A percentile compares a stretch with the other conserved stretches of the same genome.
Conservation (phyloP, 2,888 invertebrate species). For the Malthinus seriepunctatus region DNA sequence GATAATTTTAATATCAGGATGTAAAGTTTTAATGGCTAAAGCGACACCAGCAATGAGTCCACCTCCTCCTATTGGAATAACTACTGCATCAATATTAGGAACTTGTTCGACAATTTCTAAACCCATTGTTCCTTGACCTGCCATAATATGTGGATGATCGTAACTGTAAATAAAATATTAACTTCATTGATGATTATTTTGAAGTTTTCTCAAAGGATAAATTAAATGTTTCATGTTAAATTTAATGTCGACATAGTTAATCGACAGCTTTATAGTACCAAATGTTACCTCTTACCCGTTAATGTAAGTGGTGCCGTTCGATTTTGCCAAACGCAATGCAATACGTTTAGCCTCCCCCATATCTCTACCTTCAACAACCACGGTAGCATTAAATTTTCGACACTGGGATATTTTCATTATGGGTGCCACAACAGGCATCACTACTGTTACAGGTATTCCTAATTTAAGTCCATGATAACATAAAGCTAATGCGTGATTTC, state of each 20-base stretch:
- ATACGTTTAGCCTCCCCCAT: slow-evolving; percentile 83
- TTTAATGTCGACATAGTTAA: too few relatives aligned
- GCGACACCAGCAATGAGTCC: slow-evolving; percentile 91
- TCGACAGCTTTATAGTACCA: too few relatives aligned
- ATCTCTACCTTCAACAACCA: slow-evolving; percentile 79
- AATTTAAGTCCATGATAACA: slow-evolving; percentile 70
- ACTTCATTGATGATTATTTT: neutral
- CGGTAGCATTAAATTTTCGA: slow-evolving; percentile 79
- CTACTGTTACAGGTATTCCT: slow-evolving; percentile 71
- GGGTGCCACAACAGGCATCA: slow-evolving; percentile 95
- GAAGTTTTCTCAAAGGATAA: neutral
- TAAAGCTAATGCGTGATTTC: slow-evolving; percentile 88
- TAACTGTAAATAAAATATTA: slow-evolving; percentile 62
- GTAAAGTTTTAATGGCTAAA: slow-evolving; percentile 83
- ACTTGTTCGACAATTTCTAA: slow-evolving; percentile 92
- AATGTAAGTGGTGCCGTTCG: slow-evolving; percentile 76
- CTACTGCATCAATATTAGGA: slow-evolving; percentile 81
- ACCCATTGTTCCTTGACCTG: slow-evolving; percentile 93
- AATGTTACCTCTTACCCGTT: slow-evolving; percentile 70
- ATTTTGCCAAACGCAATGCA: slow-evolving; percentile 76
- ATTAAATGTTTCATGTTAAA: too few relatives aligned
- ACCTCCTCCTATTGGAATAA: slow-evolving; percentile 94
- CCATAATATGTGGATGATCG: slow-evolving; percentile 93
- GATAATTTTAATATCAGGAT: slow-evolving; percentile 81
- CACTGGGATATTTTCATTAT: slow-evolving; percentile 95